A percentile compares a stretch with the other conserved stretches of the same genome.
These are phyloP conservation scores for Sitophilus oryzae DNA, from an alignment of 1,140 invertebrate genomes.

Conservation along the genomic window DNA sequence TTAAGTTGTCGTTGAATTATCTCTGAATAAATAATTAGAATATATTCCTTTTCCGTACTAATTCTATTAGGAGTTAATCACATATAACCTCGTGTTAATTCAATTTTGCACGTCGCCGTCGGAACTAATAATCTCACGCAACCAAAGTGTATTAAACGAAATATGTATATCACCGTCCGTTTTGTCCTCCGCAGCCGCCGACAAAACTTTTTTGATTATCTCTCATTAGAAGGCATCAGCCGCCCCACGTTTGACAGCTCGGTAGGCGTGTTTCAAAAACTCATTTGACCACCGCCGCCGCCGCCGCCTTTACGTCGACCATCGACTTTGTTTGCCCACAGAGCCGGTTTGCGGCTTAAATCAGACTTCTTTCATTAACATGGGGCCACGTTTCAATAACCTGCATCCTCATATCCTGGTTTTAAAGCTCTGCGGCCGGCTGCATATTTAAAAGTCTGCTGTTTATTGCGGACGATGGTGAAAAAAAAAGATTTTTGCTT, in stretches of 20 bases:
- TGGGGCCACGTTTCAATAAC: conserved; percentile 34
- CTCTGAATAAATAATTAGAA: too few species aligned
- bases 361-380: conserved; percentile 37
- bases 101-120: too few species aligned
- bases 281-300: conserved; percentile 30
- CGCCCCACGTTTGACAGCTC: neutral
- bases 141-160: neutral
- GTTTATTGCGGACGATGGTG: neutral
- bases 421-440: conserved; percentile 7
- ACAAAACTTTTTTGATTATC: neutral
- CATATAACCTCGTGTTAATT: too few species aligned
- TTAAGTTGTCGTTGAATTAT: too few species aligned
- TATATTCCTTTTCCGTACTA: too few species aligned
- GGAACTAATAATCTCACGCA: too few species aligned
- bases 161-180: neutral
- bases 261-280: conserved; percentile 26
- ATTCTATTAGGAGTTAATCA: too few species aligned
- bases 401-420: conserved; percentile 29
- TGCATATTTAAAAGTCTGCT: neutral
- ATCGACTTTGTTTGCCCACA: conserved; percentile 25
- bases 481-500: conserved; percentile 3
- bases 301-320: too few species aligned
- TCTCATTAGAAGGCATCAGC: neutral
- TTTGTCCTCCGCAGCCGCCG: neutral
- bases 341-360: conserved; percentile 24